Evolutionary conservation across 2,797 vertebrate species (phyloP), one percentile per base, ranked within the genome.

Genomic region (Capromys pilorides): DNA sequence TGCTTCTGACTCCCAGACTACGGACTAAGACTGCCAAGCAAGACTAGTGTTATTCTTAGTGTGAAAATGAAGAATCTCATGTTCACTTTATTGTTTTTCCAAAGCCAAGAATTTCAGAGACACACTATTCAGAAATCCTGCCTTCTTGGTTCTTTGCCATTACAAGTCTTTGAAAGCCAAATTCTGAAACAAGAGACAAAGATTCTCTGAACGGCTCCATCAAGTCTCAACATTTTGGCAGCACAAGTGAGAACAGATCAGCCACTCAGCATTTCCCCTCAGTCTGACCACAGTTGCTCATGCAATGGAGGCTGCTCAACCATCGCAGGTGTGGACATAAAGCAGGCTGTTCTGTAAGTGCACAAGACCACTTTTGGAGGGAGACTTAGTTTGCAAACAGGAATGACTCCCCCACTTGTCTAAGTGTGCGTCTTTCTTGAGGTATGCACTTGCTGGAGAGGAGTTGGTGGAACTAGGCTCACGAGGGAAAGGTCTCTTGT

Each of bases 81-180:
- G 33, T 94, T 96, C 64, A n/a, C 24, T 85, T 86, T 77, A n/a
- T 91, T 16, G 31, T 75, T 84, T 90, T 69, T 82, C 80, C 88
- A 86, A 66, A 36, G 92, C 96, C 95, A 96, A 95, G 90, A 96
- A 95, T 95, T 88, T 86, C 80, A 88, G 80, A 84, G 94, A 95
- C 57, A 57, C n/a, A 24, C 79, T 94, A 93, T 91, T 92, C 49
- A 90, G 92, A 94, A 93, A 96, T 75, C 83, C 88, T 41, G 36
- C 77, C 95, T 95, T 84, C 93, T 71, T 96, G 95, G 96, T 91
- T 75, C 92, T 91, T 36, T 93, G 93, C 94, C 96, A 97, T 22
- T 31, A 26, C 51, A 81, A 83, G 83, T 77, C 67, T 71, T 59
- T 49, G 94, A 93, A 95, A 96, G 92, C 96, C 93, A 85, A 92